Evolutionary conservation across 2,113 vertebrate species (phyloP), one percentile per base, ranked within the genome.

Genomic region (Nymphicus hollandicus): DNA sequence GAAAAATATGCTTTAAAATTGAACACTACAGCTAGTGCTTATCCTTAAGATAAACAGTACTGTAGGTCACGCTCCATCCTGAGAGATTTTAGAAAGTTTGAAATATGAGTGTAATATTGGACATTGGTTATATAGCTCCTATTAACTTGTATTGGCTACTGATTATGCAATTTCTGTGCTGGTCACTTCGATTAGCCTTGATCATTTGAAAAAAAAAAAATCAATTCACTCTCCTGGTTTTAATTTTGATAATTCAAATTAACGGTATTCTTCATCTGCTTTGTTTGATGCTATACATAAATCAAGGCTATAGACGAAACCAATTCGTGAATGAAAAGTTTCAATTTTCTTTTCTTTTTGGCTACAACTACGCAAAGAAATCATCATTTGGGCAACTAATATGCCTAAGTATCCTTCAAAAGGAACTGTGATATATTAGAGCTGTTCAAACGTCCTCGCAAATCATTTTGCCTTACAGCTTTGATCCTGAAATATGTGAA

Each of bases 381-480:
- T 96, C 94, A 96, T 97, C 95, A 97, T 98, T 97, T 97, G 97
- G 94, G 96, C 96, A 98, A 97, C 97, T 98, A 98, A 98, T 98
- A 98, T 95, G 93, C 93, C 96, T 98, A 97, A 98, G 97, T 98
- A 97, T 97, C 97, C 95, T 97, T 97, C 93, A 94, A 96, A 97
- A 98, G 91, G 93, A 96, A 33, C 88, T 69, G 68, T 97, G 96
- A 98, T 98, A 93, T 98, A 98, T 98, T 97, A 93, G 73, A 96
- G 95, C 97, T 98, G 96, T 97, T 97, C 94, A 96, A 84, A 94
- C 28, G 87, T 96, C 95, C 66, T 91, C 93, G 98, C 97, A 98
- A 98, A 98, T 98, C 98, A 98, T 94, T 92, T 95, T 98, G 96
- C 88, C 98, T 97, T 98, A 97, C 72, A 96, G 97, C 96, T 97